These are phyloP conservation scores for Cheilosia grossa DNA, from an alignment of 2,888 invertebrate species.

Conservation along the genomic window DNA sequence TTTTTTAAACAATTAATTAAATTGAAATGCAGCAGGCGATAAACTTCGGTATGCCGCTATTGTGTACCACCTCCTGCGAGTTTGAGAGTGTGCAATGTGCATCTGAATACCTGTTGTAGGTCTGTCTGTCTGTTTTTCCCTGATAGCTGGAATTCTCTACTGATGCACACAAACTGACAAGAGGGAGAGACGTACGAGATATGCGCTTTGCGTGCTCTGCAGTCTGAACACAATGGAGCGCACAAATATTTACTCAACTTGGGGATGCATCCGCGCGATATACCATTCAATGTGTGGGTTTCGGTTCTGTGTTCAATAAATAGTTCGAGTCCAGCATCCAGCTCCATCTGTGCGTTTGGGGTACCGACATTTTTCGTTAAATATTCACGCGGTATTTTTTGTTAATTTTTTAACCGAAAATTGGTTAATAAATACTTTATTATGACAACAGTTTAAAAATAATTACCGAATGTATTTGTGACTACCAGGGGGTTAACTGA, in stretches of 20 bases:
- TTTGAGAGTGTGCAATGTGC: too few species aligned
- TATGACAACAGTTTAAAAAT: not conserved
- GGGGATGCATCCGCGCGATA: not conserved
- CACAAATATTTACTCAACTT: conserved; percentile 34
- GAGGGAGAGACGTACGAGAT: too few species aligned
- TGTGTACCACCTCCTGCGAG: not conserved
- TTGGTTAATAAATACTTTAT: not conserved
- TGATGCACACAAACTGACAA: not conserved
- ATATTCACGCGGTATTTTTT: not conserved
- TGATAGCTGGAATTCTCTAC: not conserved
- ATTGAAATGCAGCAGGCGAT: conserved; percentile 6
- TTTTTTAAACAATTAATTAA: conserved; percentile 14
- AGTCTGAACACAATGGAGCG: not conserved
- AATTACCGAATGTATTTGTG: not conserved
- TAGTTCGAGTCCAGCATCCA: not conserved
- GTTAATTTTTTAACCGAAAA: not conserved
- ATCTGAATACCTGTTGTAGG: not conserved
- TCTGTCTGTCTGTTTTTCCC: not conserved
- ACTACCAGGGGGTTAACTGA: not conserved
- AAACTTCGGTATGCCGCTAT: not conserved
- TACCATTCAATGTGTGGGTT: not conserved
- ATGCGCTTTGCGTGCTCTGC: too few species aligned
- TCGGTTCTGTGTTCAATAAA: not conserved
- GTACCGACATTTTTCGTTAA: too few species aligned
- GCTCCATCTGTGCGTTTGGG: too few species aligned